phyloP scores from a whole-genome alignment of 2,888 invertebrate species.

The Sminthurinus aureus region DNA sequence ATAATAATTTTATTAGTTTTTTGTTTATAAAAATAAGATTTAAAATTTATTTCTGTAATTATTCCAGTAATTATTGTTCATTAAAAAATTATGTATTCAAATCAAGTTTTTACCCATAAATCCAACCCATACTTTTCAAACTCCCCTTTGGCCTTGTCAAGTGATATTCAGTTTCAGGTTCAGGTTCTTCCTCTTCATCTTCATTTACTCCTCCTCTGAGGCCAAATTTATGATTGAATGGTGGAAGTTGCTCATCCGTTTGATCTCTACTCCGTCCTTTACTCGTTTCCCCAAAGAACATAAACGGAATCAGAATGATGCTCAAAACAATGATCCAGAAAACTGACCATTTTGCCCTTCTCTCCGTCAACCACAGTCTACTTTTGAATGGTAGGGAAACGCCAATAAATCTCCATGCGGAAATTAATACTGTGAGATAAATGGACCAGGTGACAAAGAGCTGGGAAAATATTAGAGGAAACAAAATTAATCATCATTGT shows the following conservation, averaged over 20 bases:
- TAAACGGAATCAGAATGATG: not conserved
- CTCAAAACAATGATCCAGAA: not conserved
- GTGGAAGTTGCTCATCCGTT: no score
- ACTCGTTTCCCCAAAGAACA: no score
- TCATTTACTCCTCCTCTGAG: not conserved
- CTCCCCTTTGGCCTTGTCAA: not conserved
- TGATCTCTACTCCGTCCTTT: no score
- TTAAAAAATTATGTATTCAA: not conserved
- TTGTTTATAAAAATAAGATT: not conserved
- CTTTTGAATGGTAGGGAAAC: not conserved
- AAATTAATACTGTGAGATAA: not conserved
- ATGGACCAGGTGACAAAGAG: not conserved
- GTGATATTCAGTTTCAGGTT: not conserved
- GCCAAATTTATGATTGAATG: no score
- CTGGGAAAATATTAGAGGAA: no score
- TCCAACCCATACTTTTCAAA: not conserved
- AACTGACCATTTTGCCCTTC: not conserved
- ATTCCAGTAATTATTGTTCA: not conserved
- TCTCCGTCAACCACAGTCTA: not conserved
- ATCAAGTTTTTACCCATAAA: not conserved
- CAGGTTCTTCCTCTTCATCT: not conserved
- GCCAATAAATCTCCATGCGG: not conserved
- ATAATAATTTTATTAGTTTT: not conserved
- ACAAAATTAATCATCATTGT: no score
- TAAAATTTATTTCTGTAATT: not conserved